phyloP scores from a whole-genome alignment of 2,888 invertebrate genomes.

The Drosophila koepferae region DNA sequence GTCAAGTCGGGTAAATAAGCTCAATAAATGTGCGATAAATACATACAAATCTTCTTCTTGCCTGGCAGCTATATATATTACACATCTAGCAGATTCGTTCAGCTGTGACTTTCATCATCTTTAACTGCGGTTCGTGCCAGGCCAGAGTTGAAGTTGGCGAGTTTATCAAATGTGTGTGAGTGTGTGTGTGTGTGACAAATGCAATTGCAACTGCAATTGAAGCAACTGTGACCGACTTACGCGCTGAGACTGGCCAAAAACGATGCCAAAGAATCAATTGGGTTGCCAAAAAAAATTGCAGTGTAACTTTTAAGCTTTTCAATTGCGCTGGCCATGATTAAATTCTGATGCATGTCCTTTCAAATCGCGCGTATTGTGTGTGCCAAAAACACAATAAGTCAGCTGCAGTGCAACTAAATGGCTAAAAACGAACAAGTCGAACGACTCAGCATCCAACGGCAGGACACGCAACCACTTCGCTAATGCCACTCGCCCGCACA shows the following conservation, averaged over 20 bases:
- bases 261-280: slow-evolving; percentile 22
- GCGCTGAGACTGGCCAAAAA: slow-evolving; percentile 18
- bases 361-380: slow-evolving; percentile 14
- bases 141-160: neutral
- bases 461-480: slow-evolving; percentile 39
- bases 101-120: slow-evolving; percentile 9
- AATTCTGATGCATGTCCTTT: slow-evolving; percentile 63
- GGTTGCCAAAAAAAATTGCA: slow-evolving; percentile 45
- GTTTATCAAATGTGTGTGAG: slow-evolving; percentile 7
- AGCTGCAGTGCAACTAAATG: slow-evolving; percentile 56
- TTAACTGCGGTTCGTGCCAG: neutral
- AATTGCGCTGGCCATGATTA: slow-evolving; percentile 68
- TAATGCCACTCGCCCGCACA: slow-evolving; percentile 46
- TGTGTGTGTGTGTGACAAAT: slow-evolving; percentile 15
- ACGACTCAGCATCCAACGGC: slow-evolving; percentile 6
- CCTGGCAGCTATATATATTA: neutral
- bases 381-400: slow-evolving; percentile 60
- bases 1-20: neutral
- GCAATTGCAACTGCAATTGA: slow-evolving; percentile 12
- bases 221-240: slow-evolving; percentile 33
- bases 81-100: neutral
- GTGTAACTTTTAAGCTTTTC: slow-evolving; percentile 47
- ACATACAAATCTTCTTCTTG: neutral
- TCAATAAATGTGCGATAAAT: slow-evolving; percentile 6
- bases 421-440: slow-evolving; percentile 14